These are phyloP conservation scores for Microtus richardsoni DNA, from an alignment of 2,113 vertebrate genomes.

Conservation along the genomic window DNA sequence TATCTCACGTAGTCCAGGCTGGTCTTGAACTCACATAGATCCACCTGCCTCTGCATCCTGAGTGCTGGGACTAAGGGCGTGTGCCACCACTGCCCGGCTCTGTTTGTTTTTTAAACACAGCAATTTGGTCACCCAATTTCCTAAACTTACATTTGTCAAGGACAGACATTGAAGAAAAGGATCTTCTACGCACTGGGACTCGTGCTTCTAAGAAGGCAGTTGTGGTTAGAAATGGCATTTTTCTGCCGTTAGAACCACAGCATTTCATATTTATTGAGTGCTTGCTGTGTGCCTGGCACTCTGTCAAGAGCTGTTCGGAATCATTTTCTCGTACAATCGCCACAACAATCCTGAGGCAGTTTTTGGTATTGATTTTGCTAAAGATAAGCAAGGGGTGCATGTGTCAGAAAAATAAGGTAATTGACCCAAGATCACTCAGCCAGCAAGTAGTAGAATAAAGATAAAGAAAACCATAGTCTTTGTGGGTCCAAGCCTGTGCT, in stretches of 20 bases:
- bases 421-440: conserved; percentile 7
- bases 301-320: neutral
- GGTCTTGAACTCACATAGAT: too few relatives aligned
- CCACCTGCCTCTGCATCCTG: too few relatives aligned
- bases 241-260: neutral
- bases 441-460: conserved; percentile 1
- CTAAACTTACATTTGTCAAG: neutral
- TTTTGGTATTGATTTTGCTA: conserved; percentile 25
- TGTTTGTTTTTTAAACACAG: neutral
- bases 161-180: neutral
- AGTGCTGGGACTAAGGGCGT: too few relatives aligned
- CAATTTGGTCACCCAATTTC: neutral
- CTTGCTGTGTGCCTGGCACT: neutral
- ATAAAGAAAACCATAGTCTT: neutral
- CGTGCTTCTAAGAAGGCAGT: conserved; percentile 1
- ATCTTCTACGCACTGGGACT: neutral
- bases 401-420: conserved; percentile 51
- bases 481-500: neutral
- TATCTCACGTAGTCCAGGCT: too few relatives aligned
- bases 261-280: conserved; percentile 25
- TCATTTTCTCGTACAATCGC: conserved; percentile 34
- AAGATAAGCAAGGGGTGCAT: neutral
- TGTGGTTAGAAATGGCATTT: conserved; percentile 24
- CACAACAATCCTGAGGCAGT: neutral
- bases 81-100: too few relatives aligned